Evolutionary conservation across 1,140 invertebrate species (phyloP).

Genomic region (Asobara japonica): DNA sequence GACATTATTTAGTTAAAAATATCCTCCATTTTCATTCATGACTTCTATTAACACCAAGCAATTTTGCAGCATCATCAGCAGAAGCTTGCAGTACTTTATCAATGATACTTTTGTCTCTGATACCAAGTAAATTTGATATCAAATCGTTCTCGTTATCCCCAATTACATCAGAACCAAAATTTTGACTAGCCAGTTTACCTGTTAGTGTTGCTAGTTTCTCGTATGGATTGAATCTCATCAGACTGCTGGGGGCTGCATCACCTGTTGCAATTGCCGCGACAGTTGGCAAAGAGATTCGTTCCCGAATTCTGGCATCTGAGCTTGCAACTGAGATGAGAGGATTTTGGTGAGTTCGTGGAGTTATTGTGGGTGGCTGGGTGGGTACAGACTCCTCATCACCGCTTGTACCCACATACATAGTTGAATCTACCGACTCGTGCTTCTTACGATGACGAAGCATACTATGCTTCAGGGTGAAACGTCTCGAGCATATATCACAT

Average conservation of each 20-base stretch:
- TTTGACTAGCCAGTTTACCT: conserved; percentile 69
- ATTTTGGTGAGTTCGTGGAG: conserved; percentile 49
- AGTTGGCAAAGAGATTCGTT: conserved; percentile 56
- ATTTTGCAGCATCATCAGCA: conserved; percentile 86
- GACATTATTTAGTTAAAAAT: neutral
- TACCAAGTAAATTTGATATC: conserved; percentile 89
- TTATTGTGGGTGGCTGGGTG: conserved; percentile 65
- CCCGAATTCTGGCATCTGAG: conserved; percentile 43
- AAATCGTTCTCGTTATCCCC: conserved; percentile 73
- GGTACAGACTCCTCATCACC: conserved; percentile 63
- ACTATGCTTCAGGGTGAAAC: conserved; percentile 92
- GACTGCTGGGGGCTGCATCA: conserved; percentile 56
- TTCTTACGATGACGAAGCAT: conserved; percentile 93
- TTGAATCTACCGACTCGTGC: conserved; percentile 69
- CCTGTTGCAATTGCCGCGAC: conserved; percentile 54
- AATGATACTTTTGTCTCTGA: conserved; percentile 85
- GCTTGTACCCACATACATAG: conserved; percentile 57
- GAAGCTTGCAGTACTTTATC: conserved; percentile 85
- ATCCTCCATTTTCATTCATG: conserved; percentile 49
- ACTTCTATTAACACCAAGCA: conserved; percentile 79
- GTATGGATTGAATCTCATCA: conserved; percentile 58
- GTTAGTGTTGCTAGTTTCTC: conserved; percentile 61
- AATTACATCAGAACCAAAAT: conserved; percentile 55
- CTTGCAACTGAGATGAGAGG: conserved; percentile 36
- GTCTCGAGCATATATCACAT: conserved; percentile 82